phyloP scores from a whole-genome alignment of 2,797 vertebrate species.

The Microctenopoma lineatum region DNA sequence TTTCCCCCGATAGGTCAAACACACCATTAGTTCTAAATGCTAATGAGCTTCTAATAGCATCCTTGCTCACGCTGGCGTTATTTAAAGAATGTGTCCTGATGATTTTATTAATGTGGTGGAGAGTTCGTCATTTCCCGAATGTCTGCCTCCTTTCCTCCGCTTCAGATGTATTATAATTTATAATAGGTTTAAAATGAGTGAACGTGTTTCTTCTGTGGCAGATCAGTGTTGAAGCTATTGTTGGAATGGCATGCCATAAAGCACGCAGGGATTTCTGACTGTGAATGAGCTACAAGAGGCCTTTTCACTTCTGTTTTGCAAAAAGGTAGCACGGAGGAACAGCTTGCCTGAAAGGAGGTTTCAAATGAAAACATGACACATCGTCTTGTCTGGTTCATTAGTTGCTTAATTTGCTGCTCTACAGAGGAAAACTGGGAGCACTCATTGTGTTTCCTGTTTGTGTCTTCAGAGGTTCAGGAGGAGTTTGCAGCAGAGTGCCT shows the following conservation, averaged over 20 bases:
- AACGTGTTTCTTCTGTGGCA: neutral
- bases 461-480: slow-evolving; percentile 9
- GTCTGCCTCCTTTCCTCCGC: neutral
- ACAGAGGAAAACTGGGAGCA: slow-evolving; percentile 5
- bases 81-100: slow-evolving; percentile 17
- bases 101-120: slow-evolving; percentile 10
- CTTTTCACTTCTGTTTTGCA: slow-evolving; percentile 19
- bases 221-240: too few species aligned
- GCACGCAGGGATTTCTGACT: slow-evolving; percentile 12
- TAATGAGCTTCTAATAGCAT: slow-evolving; percentile 46
- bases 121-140: neutral
- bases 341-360: slow-evolving; percentile 36
- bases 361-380: slow-evolving; percentile 30
- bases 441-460: neutral
- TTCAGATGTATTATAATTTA: neutral
- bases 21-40: slow-evolving; percentile 20
- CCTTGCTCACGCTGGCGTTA: slow-evolving; percentile 4
- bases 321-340: slow-evolving; percentile 13
- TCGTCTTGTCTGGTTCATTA: slow-evolving; percentile 53
- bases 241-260: neutral
- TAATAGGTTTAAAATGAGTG: neutral
- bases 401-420: slow-evolving; percentile 56
- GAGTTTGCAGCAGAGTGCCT: neutral
- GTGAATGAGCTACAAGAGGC: slow-evolving; percentile 32
- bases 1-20: slow-evolving; percentile 13